Percentiles rank a stretch among this genome's conserved stretches.
Evolutionary conservation across 2,797 vertebrate genomes (phyloP).

Genomic region (Jordanella pulchra): DNA sequence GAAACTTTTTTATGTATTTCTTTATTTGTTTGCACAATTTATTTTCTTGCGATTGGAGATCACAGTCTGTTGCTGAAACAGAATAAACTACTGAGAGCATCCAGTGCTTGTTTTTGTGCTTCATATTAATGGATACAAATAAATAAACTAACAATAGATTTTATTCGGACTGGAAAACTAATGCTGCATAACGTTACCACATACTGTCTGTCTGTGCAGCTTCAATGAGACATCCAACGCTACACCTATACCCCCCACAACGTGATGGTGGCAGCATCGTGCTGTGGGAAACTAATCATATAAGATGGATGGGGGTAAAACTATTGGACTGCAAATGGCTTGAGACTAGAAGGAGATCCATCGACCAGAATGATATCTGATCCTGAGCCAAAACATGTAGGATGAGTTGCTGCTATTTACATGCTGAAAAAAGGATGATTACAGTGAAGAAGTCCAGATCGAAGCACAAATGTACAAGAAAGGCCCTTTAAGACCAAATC

Average conservation of each 20-base stretch:
- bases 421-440: no score
- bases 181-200: not conserved
- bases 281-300: not conserved
- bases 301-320: not conserved
- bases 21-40: slow-evolving; percentile 31
- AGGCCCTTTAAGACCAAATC: not conserved
- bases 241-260: not conserved
- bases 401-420: no score
- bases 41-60: slow-evolving; percentile 25
- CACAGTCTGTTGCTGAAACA: not conserved
- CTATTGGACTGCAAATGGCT: not conserved
- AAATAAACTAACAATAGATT: not conserved
- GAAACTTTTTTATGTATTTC: slow-evolving; percentile 32
- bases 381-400: not conserved
- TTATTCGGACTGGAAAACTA: not conserved
- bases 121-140: not conserved
- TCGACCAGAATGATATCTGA: no score
- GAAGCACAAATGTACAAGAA: not conserved
- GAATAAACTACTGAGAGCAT: not conserved
- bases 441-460: no score
- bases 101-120: not conserved
- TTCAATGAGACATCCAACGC: no score
- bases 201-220: no score
- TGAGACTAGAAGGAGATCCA: not conserved
- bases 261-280: not conserved